Conservation (phyloP, 2,888 invertebrate species). For the Temnothorax rugatulus region DNA sequence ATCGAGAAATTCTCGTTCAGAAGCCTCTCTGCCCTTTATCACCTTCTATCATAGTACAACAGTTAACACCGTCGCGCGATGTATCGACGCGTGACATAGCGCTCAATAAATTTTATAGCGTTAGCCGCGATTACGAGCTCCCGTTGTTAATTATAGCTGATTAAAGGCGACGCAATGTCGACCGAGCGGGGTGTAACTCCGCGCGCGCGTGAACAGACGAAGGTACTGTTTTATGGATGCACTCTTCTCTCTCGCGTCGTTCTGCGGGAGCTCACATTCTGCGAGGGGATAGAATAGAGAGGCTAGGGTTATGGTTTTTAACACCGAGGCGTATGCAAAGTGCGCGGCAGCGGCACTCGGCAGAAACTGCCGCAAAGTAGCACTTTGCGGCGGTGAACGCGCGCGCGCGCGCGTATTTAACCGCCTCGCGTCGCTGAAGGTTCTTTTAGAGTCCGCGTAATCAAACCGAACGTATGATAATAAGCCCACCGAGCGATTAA, state of each 20-base stretch:
- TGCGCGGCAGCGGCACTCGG: conserved; percentile 43
- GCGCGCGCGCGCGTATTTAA: conserved; percentile 52
- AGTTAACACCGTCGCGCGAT: conserved; percentile 6
- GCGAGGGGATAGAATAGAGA: conserved; percentile 13
- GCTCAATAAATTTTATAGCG: conserved; percentile 46
- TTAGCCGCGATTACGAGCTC: conserved; percentile 59
- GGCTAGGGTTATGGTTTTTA: conserved; percentile 64
- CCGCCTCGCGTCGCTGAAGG: conserved; percentile 40
- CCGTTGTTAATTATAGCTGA: conserved; percentile 60
- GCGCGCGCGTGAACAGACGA: conserved; percentile 27
- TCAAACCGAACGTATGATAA: conserved; percentile 54
- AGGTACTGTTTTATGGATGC: conserved; percentile 56
- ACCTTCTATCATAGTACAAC: background rate
- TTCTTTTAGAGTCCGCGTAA: conserved; percentile 49
- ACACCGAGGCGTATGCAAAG: conserved; percentile 66
- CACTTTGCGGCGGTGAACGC: conserved; percentile 59
- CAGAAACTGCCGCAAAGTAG: conserved; percentile 66
- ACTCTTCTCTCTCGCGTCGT: conserved; percentile 56
- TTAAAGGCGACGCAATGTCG: conserved; percentile 52
- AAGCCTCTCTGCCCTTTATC: background rate
- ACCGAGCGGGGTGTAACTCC: conserved; percentile 18
- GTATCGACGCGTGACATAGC: conserved; percentile 10
- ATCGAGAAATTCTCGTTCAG: too few species aligned
- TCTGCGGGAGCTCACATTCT: conserved; percentile 1
- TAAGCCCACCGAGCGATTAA: conserved; percentile 54